Base-by-base conservation (phyloP, 1,140 invertebrate species). In the Apis cerana region DNA sequence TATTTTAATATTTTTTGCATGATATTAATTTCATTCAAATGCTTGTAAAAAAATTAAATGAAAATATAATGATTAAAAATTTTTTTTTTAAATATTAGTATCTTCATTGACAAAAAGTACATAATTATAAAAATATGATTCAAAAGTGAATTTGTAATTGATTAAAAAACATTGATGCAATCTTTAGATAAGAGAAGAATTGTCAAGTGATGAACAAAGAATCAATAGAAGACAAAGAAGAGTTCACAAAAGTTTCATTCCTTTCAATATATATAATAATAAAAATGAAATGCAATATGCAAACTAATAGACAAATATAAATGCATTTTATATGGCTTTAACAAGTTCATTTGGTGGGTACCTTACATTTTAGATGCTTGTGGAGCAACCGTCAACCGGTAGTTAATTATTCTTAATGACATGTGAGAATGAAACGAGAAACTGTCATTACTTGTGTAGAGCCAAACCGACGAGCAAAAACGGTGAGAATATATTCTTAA, bases 401-500 rank as follows among this genome's bases (percentile, higher is more conserved):
- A 90, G 85, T 91, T 92, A 90, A 90, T 89, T 92, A 90, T 90
- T 85, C 62, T 92, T 91, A 87, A 90, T 93, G 89, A 93, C 90
- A 93, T 93, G 92, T 93, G 91, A 94, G 92, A 93, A 94, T 94
- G 93, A 94, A 93, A 94, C 93, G 92, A 89, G 92, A 93, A 87
- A 94, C 93, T 89, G 90, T 94, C 86, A 93, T 94, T 91, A 93
- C 92, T 92, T 93, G 92, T 89, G 87, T 92, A 89, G 93, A 94
- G 89, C 89, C 91, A 89, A 93, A 92, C 88, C 92, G 92, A 92
- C 92, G 93, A 93, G 91, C 92, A 75, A 90, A 92, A 92, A 94
- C 92, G 91, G 93, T 93, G 92, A 93, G 88, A 88, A 88, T 86
- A 87, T 78, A 76, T 61, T 15, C 17, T 33, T 21, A 50, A 27